These are phyloP conservation scores for Anguilla rostrata DNA, from an alignment of 2,113 vertebrate genomes.

Conservation along the genomic window DNA sequence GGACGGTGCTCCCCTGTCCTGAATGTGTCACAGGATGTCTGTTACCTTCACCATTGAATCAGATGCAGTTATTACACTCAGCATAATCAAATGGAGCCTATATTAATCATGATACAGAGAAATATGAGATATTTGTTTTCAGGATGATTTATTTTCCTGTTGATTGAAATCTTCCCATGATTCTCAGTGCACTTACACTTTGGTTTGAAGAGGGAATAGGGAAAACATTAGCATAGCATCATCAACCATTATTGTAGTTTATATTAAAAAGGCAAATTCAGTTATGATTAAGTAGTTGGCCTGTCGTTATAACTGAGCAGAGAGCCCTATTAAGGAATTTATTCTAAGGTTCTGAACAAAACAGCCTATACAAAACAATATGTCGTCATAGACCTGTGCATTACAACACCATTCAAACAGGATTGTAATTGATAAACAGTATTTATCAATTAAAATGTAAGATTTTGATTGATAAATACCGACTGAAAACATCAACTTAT, in stretches of 20 bases:
- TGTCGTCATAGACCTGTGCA: too few relatives aligned
- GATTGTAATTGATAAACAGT: background rate
- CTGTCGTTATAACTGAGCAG: background rate
- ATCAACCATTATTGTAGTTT: background rate
- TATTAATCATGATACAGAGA: too few relatives aligned
- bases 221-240: background rate
- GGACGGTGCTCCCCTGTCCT: slow-evolving; percentile 16
- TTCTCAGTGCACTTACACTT: too few relatives aligned
- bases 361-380: background rate
- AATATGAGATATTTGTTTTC: too few relatives aligned
- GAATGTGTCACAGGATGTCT: slow-evolving; percentile 20
- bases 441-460: too few relatives aligned
- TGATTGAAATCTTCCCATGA: too few relatives aligned
- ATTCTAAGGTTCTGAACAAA: background rate
- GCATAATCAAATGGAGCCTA: slow-evolving; percentile 11
- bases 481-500: background rate
- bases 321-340: background rate
- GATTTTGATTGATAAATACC: background rate
- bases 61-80: slow-evolving; percentile 32
- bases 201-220: background rate
- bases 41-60: background rate
- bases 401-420: background rate
- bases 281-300: background rate
- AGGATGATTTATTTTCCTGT: too few relatives aligned
- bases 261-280: background rate